A percentile compares a stretch with the other conserved stretches of the same genome.
Conservation (phyloP, 1,140 invertebrate species). For the Sminthurides bifidus region DNA sequence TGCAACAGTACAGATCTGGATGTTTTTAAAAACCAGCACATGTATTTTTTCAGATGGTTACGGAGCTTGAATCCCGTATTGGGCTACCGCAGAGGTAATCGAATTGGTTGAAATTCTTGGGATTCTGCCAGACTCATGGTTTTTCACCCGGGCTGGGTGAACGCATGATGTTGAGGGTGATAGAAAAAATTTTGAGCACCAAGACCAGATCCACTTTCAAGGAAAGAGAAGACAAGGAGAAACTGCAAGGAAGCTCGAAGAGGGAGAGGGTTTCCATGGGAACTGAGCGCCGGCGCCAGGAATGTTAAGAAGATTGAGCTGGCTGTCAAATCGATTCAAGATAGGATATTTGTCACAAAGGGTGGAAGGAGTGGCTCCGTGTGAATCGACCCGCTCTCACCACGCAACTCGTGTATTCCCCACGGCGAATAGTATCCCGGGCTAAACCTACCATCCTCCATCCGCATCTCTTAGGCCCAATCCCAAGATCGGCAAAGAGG, state of each 20-base stretch:
- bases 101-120: too few relatives aligned
- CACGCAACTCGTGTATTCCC: conserved; percentile 20
- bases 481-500: too few relatives aligned
- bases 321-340: neutral
- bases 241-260: neutral
- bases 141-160: too few relatives aligned
- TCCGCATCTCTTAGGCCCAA: conserved; percentile 13
- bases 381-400: conserved; percentile 6
- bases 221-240: too few relatives aligned
- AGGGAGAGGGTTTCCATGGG: neutral
- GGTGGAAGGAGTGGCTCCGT: conserved; percentile 15
- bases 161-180: too few relatives aligned
- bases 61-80: too few relatives aligned
- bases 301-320: conserved; percentile 1
- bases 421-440: neutral
- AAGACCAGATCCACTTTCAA: neutral
- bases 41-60: too few relatives aligned
- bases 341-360: conserved; percentile 25
- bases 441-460: conserved; percentile 10
- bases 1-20: too few relatives aligned
- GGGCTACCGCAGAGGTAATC: too few relatives aligned
- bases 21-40: too few relatives aligned
- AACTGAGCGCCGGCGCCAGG: conserved; percentile 17
- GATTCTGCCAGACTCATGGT: too few relatives aligned
- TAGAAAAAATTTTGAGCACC: neutral